Base-by-base conservation (phyloP, 53 echinoderm and acorn worm species). In the Crossaster papposus region DNA sequence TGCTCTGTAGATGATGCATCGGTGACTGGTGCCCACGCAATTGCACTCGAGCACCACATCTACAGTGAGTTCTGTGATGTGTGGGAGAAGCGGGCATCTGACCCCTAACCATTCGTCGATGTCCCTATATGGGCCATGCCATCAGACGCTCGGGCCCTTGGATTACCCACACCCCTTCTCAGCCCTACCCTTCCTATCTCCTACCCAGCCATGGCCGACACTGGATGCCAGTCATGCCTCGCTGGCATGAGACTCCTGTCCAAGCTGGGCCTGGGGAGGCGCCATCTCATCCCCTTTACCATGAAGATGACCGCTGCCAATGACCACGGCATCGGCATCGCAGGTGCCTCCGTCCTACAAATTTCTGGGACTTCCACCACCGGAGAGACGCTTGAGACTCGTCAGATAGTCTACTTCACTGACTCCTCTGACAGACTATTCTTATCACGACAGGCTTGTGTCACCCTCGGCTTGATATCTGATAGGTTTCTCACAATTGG, bases 301-400 rank as follows among this genome's bases (percentile, higher is more conserved):
- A 75, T 91, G 88, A 81, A 90, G 50, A 93, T 93, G 91, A 81
- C 70, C 38, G 93, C 89, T 73, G 92, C 92, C 23, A 88, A 86
- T 36, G 81, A 91, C 32, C 18, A 36, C 18, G 89, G 89, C 58
- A 92, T 92, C 3, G 35, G 73, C 32, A 91, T 91, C 79, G 54
- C 53, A 70, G 91, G 90, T 50, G 90, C 90, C 14, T 58, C 64
- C 24, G n/a, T 85, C 65, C 65, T 78, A 6, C 79, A 85, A 15
- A 31, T 85, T 22, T 91, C 91, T 34, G 85, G 85, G 58, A 77
- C 36, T 36, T 76, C 80, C 79, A 76, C 64, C 30, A 36, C 81
- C 6, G 83, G 89, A 23, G 51, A 89, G 2, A 77, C 70, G 38
- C 83, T 92, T 7, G 65, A 83, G 30, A 92, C 92, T 14, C 83